Base-by-base conservation (phyloP, 2,797 vertebrate genomes). In the Gymnopithys bicolor region DNA sequence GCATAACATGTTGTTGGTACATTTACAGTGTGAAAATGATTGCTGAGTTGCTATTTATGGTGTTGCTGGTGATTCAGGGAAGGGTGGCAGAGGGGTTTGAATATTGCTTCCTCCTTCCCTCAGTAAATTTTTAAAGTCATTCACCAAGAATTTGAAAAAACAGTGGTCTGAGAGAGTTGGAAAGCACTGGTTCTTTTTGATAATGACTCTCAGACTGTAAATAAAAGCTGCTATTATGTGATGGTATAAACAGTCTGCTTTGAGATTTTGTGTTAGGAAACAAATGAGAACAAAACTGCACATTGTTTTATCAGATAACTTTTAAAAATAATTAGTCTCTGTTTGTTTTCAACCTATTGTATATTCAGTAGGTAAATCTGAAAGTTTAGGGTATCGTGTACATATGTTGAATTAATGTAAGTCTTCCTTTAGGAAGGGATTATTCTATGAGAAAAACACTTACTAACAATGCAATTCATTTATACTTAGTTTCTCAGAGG, bases 241-340 rank as follows among this genome's bases (percentile, higher is more conserved):
- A 39, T 87, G 85, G 56, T 91, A 91, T 84, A 96, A 96, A 92
- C 93, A 84, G 67, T 76, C 30, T 93, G 70, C 80, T 90, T 95
- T 91, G 70, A 88, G 82, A 93, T 62, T 88, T 94, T 66, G 71
- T 88, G 25, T 81, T 78, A 39, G 74, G 80, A 93, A 96, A 94
- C 67, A 79, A 88, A 79, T 35, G 83, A 94, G 80, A 91, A 95
- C 82, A 87, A 95, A 94, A 67, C 70, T 55, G 90, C 23, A 27
- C 52, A 87, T 78, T 95, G 73, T 93, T 71, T 83, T 84, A 82
- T 89, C 74, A 25, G 91, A 90, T 94, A 91, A 84, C 67, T 94
- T 92, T 32, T 83, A 39, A 63, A 82, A 94, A 94, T 52, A 88
- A 69, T 94, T 82, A 73, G 28, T 62, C 59, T 62, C 43, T 86